Percentiles rank a stretch among this genome's conserved stretches.
Evolutionary conservation across 1,140 invertebrate genomes (phyloP).

Genomic region (Monomorium pharaonis): DNA sequence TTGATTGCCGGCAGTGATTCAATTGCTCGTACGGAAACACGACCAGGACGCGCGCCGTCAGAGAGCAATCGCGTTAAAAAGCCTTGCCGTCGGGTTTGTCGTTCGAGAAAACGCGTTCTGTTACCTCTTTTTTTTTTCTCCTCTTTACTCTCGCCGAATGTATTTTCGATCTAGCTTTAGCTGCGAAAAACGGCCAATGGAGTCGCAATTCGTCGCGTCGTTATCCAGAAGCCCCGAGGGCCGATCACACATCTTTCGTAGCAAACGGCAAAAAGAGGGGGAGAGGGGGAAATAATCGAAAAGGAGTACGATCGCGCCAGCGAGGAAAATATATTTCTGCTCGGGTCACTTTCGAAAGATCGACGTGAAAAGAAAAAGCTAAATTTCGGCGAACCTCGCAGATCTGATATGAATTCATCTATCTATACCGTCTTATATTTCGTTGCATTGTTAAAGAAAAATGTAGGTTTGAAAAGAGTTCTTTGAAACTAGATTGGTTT

Average conservation of each 20-base stretch:
- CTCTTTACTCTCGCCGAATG: conserved; percentile 20
- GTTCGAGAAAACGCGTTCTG: conserved; percentile 44
- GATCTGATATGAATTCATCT: background rate
- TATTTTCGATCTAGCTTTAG: conserved; percentile 45
- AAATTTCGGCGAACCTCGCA: background rate
- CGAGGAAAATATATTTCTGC: conserved; percentile 35
- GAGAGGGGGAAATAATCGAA: conserved; percentile 48
- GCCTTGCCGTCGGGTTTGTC: conserved; percentile 50
- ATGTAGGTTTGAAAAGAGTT: conserved; percentile 4
- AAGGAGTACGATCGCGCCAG: background rate
- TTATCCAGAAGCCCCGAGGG: conserved; percentile 42
- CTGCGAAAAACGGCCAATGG: conserved; percentile 43
- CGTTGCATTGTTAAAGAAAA: background rate
- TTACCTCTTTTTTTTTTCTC: conserved; percentile 8
- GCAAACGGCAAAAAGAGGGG: conserved; percentile 17
- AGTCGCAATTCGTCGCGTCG: conserved; percentile 47
- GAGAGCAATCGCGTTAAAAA: conserved; percentile 61
- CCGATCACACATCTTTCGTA: conserved; percentile 11
- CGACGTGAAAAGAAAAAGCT: background rate
- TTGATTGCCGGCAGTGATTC: conserved; percentile 62
- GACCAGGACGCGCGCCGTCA: conserved; percentile 47
- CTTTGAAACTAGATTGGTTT: background rate
- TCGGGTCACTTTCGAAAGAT: conserved; percentile 13
- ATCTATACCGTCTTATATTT: background rate
- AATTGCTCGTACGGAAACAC: conserved; percentile 60